phyloP scores from a whole-genome alignment of 2,888 invertebrate genomes.

The Stenodera caucasica region DNA sequence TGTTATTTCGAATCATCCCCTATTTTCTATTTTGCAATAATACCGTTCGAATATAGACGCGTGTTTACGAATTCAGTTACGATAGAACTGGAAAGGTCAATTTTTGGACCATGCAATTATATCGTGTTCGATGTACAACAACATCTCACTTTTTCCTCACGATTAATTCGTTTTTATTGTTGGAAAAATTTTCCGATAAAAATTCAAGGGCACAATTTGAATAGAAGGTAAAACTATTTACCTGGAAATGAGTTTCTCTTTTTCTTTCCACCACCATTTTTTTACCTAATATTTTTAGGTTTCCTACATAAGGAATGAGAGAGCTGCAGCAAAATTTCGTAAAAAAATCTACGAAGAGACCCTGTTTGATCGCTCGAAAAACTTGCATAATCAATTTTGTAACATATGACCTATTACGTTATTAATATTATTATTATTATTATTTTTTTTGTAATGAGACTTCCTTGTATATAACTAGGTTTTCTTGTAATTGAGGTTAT shows the following conservation, averaged over 20 bases:
- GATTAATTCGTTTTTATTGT: too few relatives aligned
- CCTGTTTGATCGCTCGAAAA: background rate
- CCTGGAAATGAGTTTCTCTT: background rate
- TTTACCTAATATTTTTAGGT: too few relatives aligned
- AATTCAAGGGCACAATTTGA: background rate
- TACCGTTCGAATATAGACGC: too few relatives aligned
- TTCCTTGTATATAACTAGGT: constrained; percentile 15
- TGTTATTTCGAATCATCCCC: too few relatives aligned
- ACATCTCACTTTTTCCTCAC: too few relatives aligned
- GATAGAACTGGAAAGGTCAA: background rate
- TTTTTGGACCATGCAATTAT: background rate
- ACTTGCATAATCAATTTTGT: constrained; percentile 29
- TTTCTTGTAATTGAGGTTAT: background rate
- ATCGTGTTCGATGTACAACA: too few relatives aligned
- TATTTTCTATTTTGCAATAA: too few relatives aligned
- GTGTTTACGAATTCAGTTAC: too few relatives aligned
- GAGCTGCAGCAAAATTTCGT: background rate
- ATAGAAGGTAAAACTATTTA: background rate
- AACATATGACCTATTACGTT: constrained; percentile 42
- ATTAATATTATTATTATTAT: background rate
- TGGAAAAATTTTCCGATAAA: background rate
- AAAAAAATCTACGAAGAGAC: constrained; percentile 1
- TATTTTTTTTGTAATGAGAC: background rate
- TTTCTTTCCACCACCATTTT: too few relatives aligned
- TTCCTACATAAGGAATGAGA: background rate